Percentiles rank a stretch among this genome's conserved stretches.
phyloP scores from a whole-genome alignment of 2,888 invertebrate species.

The Theretra japonica region DNA sequence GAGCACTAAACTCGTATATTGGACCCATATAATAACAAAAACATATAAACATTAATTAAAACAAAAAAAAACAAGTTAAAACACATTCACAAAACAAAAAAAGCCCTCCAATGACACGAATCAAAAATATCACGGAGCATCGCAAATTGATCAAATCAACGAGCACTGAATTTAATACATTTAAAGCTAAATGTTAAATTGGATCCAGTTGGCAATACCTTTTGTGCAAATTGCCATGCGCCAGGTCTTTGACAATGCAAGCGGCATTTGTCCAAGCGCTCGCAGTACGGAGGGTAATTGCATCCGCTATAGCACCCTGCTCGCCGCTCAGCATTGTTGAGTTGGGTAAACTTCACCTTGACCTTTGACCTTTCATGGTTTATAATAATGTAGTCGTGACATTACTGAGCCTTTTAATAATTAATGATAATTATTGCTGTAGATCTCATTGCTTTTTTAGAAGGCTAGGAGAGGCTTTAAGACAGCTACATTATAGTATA shows the following conservation, averaged over 20 bases:
- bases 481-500: no score
- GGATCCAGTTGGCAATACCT: constrained; percentile 51
- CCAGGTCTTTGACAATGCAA: constrained; percentile 52
- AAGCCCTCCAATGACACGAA: not conserved
- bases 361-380: constrained; percentile 44
- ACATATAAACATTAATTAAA: not conserved
- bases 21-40: not conserved
- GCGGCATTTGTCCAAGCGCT: constrained; percentile 51
- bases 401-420: not conserved
- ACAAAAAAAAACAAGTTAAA: not conserved
- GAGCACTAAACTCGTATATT: no score
- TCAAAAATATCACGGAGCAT: constrained; percentile 3
- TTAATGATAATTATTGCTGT: no score
- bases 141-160: constrained; percentile 19
- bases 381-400: not conserved
- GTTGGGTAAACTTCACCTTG: constrained; percentile 38
- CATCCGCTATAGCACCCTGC: constrained; percentile 63
- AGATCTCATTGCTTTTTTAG: no score
- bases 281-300: constrained; percentile 60
- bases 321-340: constrained; percentile 43
- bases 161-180: constrained; percentile 20
- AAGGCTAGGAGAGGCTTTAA: no score
- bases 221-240: constrained; percentile 56
- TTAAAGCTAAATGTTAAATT: constrained; percentile 51
- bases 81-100: not conserved